Percentiles rank a stretch among this genome's conserved stretches.
Conservation (phyloP, 2,888 invertebrate species). For the Drosophila pullipes region DNA sequence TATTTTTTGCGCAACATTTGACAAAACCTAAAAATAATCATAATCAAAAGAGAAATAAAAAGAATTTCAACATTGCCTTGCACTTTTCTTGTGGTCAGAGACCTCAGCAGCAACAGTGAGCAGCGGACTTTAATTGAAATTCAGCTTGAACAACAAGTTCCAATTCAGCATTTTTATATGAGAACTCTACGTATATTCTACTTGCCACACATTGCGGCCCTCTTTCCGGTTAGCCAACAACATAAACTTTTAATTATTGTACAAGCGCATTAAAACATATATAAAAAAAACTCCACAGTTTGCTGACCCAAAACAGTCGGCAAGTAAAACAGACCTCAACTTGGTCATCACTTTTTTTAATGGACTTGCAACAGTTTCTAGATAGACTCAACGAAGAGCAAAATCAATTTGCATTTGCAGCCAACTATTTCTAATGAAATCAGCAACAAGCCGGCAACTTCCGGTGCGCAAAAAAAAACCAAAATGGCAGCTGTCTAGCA, state of each 20-base stretch:
- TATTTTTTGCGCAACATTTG: slow-evolving; percentile 68
- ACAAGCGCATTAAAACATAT: slow-evolving; percentile 27
- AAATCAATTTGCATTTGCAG: slow-evolving; percentile 27
- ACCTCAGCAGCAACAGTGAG: slow-evolving; percentile 21
- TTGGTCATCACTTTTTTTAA: background rate
- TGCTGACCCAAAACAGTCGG: slow-evolving; percentile 20
- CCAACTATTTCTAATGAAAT: slow-evolving; percentile 38
- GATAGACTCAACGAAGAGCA: background rate
- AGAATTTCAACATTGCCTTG: slow-evolving; percentile 65
- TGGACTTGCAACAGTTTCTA: slow-evolving; percentile 2
- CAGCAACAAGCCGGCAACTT: slow-evolving; percentile 26
- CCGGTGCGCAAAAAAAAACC: slow-evolving; percentile 16
- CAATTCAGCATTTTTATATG: slow-evolving; percentile 64
- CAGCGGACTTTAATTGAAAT: slow-evolving; percentile 56
- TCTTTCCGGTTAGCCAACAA: slow-evolving; percentile 69
- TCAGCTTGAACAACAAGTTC: slow-evolving; percentile 34
- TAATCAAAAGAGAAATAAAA: slow-evolving; percentile 32
- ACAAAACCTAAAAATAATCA: slow-evolving; percentile 35
- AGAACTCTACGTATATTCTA: slow-evolving; percentile 40
- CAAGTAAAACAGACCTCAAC: background rate
- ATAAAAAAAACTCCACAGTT: slow-evolving; percentile 42
- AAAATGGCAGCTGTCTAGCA: slow-evolving; percentile 7
- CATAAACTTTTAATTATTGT: slow-evolving; percentile 35
- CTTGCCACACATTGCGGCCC: slow-evolving; percentile 56
- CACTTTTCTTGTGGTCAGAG: slow-evolving; percentile 61